These are phyloP conservation scores for Tetraodon nigroviridis DNA, from an alignment of 2,113 vertebrate species.

Conservation along the genomic window DNA sequence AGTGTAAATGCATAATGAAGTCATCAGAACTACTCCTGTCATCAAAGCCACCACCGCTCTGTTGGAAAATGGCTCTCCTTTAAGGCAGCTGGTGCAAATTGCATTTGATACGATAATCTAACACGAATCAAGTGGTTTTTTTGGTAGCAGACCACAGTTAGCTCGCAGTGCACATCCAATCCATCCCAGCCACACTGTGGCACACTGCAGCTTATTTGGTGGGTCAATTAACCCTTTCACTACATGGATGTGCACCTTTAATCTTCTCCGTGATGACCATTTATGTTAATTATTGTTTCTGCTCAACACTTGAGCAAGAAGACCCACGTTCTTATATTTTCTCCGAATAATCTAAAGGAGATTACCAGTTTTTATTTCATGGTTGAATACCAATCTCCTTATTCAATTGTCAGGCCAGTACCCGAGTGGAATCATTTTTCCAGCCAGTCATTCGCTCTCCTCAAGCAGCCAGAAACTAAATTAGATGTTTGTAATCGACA, in stretches of 20 bases:
- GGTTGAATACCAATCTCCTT: slow-evolving; percentile 63
- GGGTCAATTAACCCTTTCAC: slow-evolving; percentile 33
- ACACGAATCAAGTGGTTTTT: slow-evolving; percentile 40
- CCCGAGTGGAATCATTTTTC: slow-evolving; percentile 68
- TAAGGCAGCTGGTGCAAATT: slow-evolving; percentile 27
- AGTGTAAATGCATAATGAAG: slow-evolving; percentile 23
- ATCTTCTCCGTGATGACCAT: slow-evolving; percentile 29
- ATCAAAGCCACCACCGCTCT: too few relatives aligned
- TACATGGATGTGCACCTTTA: slow-evolving; percentile 6
- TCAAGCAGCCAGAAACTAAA: slow-evolving; percentile 60
- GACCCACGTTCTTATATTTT: slow-evolving; percentile 47
- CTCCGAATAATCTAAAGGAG: slow-evolving; percentile 55
- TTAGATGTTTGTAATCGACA: slow-evolving; percentile 73
- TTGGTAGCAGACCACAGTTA: slow-evolving; percentile 40
- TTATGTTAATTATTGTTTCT: slow-evolving; percentile 49
- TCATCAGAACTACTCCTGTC: slow-evolving; percentile 12
- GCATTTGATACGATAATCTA: slow-evolving; percentile 32
- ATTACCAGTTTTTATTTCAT: slow-evolving; percentile 64
- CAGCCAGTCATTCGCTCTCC: slow-evolving; percentile 61
- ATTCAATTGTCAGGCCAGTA: slow-evolving; percentile 52
- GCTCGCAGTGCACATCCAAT: slow-evolving; percentile 19
- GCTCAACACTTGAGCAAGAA: slow-evolving; percentile 28
- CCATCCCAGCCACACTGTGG: slow-evolving; percentile 48
- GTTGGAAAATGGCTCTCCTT: slow-evolving; percentile 25
- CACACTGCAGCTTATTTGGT: slow-evolving; percentile 26